Base-by-base conservation (phyloP, 53 echinoderm and acorn worm genomes). In the Temnopleurus reevesii region DNA sequence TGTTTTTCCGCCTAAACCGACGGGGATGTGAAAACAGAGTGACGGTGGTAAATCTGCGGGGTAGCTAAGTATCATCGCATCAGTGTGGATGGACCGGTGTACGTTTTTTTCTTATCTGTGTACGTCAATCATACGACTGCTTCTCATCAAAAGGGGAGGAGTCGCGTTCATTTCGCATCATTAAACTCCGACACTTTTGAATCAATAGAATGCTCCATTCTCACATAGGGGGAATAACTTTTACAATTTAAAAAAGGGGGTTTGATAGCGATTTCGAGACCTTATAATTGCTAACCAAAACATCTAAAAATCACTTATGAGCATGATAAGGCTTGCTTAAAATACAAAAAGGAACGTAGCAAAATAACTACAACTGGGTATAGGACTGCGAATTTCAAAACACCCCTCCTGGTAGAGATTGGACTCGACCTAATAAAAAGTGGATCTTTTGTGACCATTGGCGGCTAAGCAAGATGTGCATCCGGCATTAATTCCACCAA, bases 381-480 rank as follows among this genome's bases (percentile, higher is more conserved):
- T 38, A 8, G 8, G 41, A 38, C 1, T 38, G 4, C 30, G 2
- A 31, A 6, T 63, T 63, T 18, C 0, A 41, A 21, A 41, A n/a
- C 71, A 38, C 10, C 71, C 79, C 79, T 27, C 27, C 3, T 79
- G 54, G 31, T 31, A 7, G 83, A 83, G 7, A 33, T n/a, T 87
- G 88, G 71, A 87, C 28, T 43, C 8, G 71, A 51, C 88, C 35
- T 30, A 63, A n/a, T 34, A 29, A 18, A 29, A 87, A 87, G 35
- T 87, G 65, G 71, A 87, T 87, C 88, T 87, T 47, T 87, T 87
- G 88, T 87, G 88, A 64, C 88, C 88, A 87, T 47, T 87, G 46
- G 88, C 46, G 71, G 88, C 88, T 87, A 71, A 87, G 88, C 88
- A 46, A 87, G 88, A 71, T 23, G 34, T 27, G 60, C 71, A 66